A percentile compares a stretch with the other conserved stretches of the same genome.
Evolutionary conservation across 1,140 invertebrate species (phyloP).

Genomic region (Chelonus insularis): DNA sequence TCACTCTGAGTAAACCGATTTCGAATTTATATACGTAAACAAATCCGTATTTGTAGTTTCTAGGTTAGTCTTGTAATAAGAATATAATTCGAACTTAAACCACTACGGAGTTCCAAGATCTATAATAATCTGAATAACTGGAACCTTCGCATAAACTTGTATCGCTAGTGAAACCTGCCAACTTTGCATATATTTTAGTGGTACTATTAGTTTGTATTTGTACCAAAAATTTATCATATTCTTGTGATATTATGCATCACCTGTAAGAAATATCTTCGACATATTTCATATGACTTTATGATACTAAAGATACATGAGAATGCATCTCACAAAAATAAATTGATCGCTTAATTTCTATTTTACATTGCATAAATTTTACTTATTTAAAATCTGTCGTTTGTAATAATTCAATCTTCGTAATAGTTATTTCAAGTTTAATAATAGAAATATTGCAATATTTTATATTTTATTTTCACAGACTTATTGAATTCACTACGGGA

Average conservation of each 20-base stretch:
- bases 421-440: not conserved
- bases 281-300: slow-evolving; percentile 4
- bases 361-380: slow-evolving; percentile 11
- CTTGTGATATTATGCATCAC: not conserved
- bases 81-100: slow-evolving; percentile 16
- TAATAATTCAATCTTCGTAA: slow-evolving; percentile 8
- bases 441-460: slow-evolving; percentile 8
- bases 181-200: not conserved
- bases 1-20: not conserved
- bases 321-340: slow-evolving; percentile 20
- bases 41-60: slow-evolving; percentile 3
- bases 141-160: slow-evolving; percentile 2
- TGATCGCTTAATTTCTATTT: slow-evolving; percentile 12
- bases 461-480: not conserved
- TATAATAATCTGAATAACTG: slow-evolving; percentile 14
- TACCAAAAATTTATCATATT: not conserved
- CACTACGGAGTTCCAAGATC: slow-evolving; percentile 9
- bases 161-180: not conserved
- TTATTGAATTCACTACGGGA: not conserved
- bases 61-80: not conserved
- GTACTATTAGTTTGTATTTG: not conserved
- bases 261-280: not conserved
- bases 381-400: slow-evolving; percentile 11
- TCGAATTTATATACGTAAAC: slow-evolving; percentile 11
- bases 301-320: slow-evolving; percentile 7